Evolutionary conservation across 2,888 invertebrate species (phyloP), one percentile per base, ranked within the genome.

Genomic region (Acleris emargana): DNA sequence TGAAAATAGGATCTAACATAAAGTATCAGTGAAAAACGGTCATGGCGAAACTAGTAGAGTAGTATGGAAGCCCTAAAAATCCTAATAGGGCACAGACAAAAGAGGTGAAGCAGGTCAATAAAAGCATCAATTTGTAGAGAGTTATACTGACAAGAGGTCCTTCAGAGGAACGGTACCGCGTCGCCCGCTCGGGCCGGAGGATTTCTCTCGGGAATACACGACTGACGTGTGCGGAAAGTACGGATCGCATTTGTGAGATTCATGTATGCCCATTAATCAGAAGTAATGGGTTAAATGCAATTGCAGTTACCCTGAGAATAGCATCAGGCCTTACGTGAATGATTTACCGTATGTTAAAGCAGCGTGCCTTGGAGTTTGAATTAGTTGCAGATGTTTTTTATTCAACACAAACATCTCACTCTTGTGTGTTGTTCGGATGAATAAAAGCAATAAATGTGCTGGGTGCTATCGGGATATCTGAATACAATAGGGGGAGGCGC

Each of bases 401-500:
- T 18, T 25, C 6, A 52, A 13, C 6, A 60, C 6, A 17, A 17
- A 18, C 51, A 20, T 50, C 9, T 20, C 20, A 49, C 18, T 49
- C 20, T 20, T 20, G 20, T 28, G n/a, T 18, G 49, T 11, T 18
- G 49, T 49, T 20, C 17, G 18, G 7, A 7, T 18, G 11, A 20
- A 20, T 49, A 49, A 49, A 32, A 47, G 47, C 45, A 61, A 54
- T 62, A 62, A 47, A 54, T 22, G 45, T n/a, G 38, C 38, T 38
- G 16, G 7, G 17, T 45, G 45, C 45, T 45, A 45, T 45, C 45
- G 16, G 75, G 76, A 73, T 88, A 89, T 90, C 87, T 88, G 87
- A 88, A 89, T 90, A 90, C 87, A 89, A 90, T 89, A 83, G 89
- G 71, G 72, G 84, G 84, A 81, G 87, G 87, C 73, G 82, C 80